phyloP scores from a whole-genome alignment of 2,797 vertebrate species.

The Gallirallus australis region DNA sequence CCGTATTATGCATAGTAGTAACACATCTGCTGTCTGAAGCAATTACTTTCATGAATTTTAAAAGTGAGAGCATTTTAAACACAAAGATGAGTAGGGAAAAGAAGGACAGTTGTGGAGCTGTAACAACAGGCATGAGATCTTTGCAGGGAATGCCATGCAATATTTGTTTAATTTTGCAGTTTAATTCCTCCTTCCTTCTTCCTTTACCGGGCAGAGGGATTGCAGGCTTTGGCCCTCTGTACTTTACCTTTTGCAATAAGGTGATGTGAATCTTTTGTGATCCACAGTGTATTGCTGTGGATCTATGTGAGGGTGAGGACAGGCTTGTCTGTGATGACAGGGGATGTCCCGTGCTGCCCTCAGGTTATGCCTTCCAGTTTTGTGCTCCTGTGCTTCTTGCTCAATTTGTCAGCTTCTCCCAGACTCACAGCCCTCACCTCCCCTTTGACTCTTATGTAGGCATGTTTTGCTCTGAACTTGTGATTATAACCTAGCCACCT shows the following conservation, averaged over 20 bases:
- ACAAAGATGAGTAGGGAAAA: not conserved
- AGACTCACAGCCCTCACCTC: rapidly evolving
- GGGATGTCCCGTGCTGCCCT: rapidly evolving
- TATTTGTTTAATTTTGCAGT: not conserved
- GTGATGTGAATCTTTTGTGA: not conserved
- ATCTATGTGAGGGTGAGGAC: not conserved
- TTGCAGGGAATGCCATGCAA: not conserved
- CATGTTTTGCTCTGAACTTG: not conserved
- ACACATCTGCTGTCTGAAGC: not conserved
- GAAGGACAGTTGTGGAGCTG: not conserved
- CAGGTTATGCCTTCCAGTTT: not conserved
- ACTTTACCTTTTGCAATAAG: not conserved
- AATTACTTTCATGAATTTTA: not conserved
- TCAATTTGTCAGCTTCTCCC: not conserved
- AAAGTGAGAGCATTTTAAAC: not conserved
- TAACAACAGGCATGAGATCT: not conserved
- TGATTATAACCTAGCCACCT: not conserved
- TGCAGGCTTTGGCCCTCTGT: not conserved
- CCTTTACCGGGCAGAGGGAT: not conserved
- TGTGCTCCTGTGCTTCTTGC: not conserved
- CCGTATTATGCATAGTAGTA: not conserved
- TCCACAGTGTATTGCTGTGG: not conserved
- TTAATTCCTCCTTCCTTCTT: rapidly evolving
- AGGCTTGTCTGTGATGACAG: not conserved
- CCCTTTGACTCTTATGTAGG: not conserved